These are phyloP conservation scores for Metalampra italica DNA, from an alignment of 2,888 invertebrate genomes.

Conservation along the genomic window DNA sequence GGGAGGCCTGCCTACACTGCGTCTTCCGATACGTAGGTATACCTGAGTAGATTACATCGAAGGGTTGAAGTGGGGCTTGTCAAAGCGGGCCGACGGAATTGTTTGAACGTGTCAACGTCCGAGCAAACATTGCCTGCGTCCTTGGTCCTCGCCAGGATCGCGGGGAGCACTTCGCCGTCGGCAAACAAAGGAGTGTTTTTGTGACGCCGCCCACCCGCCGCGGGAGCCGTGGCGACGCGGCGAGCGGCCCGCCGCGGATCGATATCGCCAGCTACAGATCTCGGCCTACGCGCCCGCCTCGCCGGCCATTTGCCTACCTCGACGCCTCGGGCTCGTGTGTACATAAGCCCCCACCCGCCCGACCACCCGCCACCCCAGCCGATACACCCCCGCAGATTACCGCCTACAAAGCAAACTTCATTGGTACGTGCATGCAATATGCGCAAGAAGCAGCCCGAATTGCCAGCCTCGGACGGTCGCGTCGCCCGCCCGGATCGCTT, in stretches of 20 bases:
- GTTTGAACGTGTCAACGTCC: conserved; percentile 26
- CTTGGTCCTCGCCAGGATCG: conserved; percentile 27
- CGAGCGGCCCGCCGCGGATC: conserved; percentile 61
- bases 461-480: conserved; percentile 58
- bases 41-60: background rate
- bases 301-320: conserved; percentile 78
- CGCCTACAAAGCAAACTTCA: conserved; percentile 79
- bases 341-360: conserved; percentile 66
- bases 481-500: conserved; percentile 60
- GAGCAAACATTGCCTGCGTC: conserved; percentile 29
- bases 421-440: conserved; percentile 79
- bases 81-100: conserved; percentile 1
- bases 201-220: conserved; percentile 65
- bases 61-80: background rate
- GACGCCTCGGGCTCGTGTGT: conserved; percentile 76
- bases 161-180: conserved; percentile 34
- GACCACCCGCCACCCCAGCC: conserved; percentile 62
- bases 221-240: conserved; percentile 62
- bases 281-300: conserved; percentile 73
- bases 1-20: no score
- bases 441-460: conserved; percentile 73
- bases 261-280: conserved; percentile 70
- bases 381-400: conserved; percentile 76
- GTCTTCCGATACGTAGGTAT: no score
- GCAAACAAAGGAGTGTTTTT: conserved; percentile 76